Conservation (phyloP, 2,113 vertebrate genomes). For the Corythornis vintsioides region DNA sequence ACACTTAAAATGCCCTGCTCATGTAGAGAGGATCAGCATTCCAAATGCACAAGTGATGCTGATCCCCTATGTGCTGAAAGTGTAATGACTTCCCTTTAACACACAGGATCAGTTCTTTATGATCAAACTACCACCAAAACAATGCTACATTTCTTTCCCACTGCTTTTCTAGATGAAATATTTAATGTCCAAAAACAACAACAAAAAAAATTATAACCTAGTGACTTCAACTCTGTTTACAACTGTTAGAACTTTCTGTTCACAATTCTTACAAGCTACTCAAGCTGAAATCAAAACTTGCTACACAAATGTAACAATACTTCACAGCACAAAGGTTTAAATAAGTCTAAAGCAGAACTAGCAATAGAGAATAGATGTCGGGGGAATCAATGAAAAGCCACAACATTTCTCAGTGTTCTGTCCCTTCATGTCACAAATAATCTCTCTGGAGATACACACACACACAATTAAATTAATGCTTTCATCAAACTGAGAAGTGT, state of each 20-base stretch:
- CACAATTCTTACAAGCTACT: background rate
- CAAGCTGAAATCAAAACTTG: background rate
- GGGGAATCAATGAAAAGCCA: background rate
- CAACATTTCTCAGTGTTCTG: conserved; percentile 20
- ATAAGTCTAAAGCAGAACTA: conserved; percentile 28
- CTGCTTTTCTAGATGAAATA: background rate
- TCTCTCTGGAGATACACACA: conserved; percentile 17
- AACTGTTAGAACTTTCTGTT: background rate
- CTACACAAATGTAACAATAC: conserved; percentile 1
- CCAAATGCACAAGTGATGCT: background rate
- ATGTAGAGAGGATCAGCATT: background rate
- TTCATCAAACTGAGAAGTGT: conserved; percentile 24
- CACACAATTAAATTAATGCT: conserved; percentile 39
- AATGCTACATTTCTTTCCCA: background rate
- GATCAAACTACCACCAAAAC: background rate
- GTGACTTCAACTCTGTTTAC: background rate
- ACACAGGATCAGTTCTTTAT: background rate
- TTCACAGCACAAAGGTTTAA: conserved; percentile 24
- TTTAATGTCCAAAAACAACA: background rate
- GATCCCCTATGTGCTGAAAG: background rate
- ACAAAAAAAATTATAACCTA: background rate
- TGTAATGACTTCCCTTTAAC: background rate
- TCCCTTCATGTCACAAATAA: conserved; percentile 35
- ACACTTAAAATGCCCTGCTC: background rate
- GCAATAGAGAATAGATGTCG: background rate